Evolutionary conservation across 2,888 invertebrate species (phyloP).

Genomic region (Epinotia nisella): DNA sequence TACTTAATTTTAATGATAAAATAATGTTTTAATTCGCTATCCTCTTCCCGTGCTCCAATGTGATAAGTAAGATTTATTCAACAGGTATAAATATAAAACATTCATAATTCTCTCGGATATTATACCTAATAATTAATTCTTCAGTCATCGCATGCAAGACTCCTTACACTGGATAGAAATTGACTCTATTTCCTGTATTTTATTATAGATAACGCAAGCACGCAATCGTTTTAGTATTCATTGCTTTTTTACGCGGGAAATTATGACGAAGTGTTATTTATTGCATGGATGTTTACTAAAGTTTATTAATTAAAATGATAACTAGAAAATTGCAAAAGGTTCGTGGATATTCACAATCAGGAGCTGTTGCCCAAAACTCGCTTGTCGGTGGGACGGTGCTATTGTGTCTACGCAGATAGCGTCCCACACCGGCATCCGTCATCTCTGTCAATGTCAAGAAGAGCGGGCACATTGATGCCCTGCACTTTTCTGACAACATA

Average conservation of each 20-base stretch:
- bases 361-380: background rate
- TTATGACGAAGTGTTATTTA: background rate
- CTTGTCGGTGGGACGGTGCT: too few relatives aligned
- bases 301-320: background rate
- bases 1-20: conserved; percentile 5
- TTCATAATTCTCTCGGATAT: background rate
- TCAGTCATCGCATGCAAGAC: conserved; percentile 5
- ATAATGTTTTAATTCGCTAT: conserved; percentile 1
- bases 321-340: background rate
- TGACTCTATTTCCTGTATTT: conserved; percentile 15
- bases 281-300: conserved; percentile 6
- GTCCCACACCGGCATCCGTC: too few relatives aligned
- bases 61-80: background rate
- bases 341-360: background rate
- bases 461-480: too few relatives aligned
- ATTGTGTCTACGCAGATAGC: too few relatives aligned
- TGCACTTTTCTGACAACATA: too few relatives aligned
- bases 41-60: background rate
- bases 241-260: conserved; percentile 1
- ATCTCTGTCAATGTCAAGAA: too few relatives aligned
- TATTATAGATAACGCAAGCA: conserved; percentile 10
- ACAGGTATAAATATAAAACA: background rate
- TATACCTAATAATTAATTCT: background rate
- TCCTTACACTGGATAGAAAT: conserved; percentile 4
- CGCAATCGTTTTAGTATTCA: conserved; percentile 18